Evolutionary conservation across 1,140 invertebrate genomes (phyloP).

Genomic region (Monomorium pharaonis): DNA sequence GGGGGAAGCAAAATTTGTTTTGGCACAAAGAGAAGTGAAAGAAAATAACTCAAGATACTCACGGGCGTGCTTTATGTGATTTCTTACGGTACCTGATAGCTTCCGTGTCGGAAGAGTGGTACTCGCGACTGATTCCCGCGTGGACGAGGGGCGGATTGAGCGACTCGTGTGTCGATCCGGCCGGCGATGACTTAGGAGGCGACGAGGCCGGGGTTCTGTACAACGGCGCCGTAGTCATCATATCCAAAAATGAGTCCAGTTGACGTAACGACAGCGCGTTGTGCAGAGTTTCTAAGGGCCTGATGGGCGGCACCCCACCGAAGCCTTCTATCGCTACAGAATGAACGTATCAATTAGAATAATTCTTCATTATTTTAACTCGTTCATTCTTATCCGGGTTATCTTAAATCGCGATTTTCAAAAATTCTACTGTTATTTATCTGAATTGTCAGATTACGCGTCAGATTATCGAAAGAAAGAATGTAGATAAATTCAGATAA

Average conservation of each 20-base stretch:
- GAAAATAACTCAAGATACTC: conserved; percentile 77
- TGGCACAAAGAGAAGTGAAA: not conserved
- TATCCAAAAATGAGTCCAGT: conserved; percentile 94
- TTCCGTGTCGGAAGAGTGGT: conserved; percentile 85
- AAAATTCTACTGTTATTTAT: not conserved
- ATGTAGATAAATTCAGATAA: not conserved
- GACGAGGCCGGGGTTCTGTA: conserved; percentile 90
- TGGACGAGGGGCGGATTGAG: conserved; percentile 78
- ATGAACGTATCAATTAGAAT: not conserved
- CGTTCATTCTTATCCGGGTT: not conserved
- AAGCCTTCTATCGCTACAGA: conserved; percentile 91
- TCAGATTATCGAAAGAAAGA: not conserved
- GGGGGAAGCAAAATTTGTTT: not conserved
- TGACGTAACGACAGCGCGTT: conserved; percentile 97
- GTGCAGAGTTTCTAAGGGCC: conserved; percentile 97
- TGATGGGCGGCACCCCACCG: conserved; percentile 95
- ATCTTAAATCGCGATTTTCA: not conserved
- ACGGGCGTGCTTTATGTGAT: conserved; percentile 81
- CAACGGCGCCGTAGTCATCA: conserved; percentile 90
- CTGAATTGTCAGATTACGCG: not conserved
- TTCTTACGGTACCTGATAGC: conserved; percentile 80
- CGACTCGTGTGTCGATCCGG: conserved; percentile 76
- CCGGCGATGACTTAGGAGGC: conserved; percentile 87
- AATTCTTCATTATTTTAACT: not conserved
- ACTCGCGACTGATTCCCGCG: conserved; percentile 77